phyloP scores from a whole-genome alignment of 1,140 invertebrate species.

The Cotesia glomerata region DNA sequence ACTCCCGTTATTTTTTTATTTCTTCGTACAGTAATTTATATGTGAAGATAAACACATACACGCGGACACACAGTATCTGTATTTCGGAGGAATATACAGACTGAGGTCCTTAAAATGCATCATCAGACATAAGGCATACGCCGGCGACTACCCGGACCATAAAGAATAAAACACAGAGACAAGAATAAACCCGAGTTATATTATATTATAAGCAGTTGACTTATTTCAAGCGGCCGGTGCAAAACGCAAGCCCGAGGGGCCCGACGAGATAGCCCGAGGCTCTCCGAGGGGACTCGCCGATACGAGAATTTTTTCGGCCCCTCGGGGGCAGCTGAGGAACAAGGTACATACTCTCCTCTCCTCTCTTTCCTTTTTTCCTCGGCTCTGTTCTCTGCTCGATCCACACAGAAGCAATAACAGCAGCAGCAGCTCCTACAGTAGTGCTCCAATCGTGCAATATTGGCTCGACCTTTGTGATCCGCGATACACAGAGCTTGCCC shows the following conservation, averaged over 20 bases:
- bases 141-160: background rate
- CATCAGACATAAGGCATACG: too few species aligned
- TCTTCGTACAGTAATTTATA: slow-evolving; percentile 18
- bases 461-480: slow-evolving; percentile 52
- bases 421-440: background rate
- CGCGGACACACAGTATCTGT: background rate
- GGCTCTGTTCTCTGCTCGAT: background rate
- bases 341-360: too few species aligned
- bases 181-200: slow-evolving; percentile 50
- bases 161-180: slow-evolving; percentile 55
- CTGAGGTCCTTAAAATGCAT: too few species aligned
- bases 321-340: too few species aligned
- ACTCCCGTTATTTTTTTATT: slow-evolving; percentile 50
- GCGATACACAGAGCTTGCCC: slow-evolving; percentile 41
- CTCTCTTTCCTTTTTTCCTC: background rate
- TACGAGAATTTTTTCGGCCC: background rate
- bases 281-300: background rate
- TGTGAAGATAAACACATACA: background rate
- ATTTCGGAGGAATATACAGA: background rate
- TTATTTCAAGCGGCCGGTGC: slow-evolving; percentile 45
- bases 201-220: slow-evolving; percentile 41
- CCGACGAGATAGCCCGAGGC: slow-evolving; percentile 22
- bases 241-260: slow-evolving; percentile 25
- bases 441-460: slow-evolving; percentile 50
- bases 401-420: slow-evolving; percentile 35